phyloP scores from a whole-genome alignment of 2,113 vertebrate species.

The Zosterops borbonicus region DNA sequence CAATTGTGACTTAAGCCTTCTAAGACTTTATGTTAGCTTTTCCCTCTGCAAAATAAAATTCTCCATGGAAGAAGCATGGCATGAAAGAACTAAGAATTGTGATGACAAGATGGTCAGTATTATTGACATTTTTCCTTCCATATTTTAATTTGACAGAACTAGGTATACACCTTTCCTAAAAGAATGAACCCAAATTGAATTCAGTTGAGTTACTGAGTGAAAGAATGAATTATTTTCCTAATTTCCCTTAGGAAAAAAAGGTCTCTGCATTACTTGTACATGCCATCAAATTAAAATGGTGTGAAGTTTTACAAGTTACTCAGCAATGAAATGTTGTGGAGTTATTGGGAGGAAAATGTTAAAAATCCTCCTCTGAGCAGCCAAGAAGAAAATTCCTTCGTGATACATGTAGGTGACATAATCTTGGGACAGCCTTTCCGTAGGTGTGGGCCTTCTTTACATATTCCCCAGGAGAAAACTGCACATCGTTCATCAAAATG shows the following conservation, averaged over 20 bases:
- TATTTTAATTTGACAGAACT: conserved; percentile 23
- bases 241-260: conserved; percentile 50
- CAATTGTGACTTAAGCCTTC: not conserved
- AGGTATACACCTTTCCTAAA: conserved; percentile 5
- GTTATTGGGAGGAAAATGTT: not conserved
- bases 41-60: not conserved
- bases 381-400: not conserved
- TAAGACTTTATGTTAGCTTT: not conserved
- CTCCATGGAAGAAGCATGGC: not conserved
- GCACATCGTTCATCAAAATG: not conserved
- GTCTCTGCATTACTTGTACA: not conserved
- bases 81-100: not conserved
- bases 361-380: not conserved
- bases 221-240: conserved; percentile 50
- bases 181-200: conserved; percentile 24
- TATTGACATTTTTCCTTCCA: not conserved
- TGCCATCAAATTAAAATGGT: conserved; percentile 8
- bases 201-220: not conserved
- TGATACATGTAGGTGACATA: not conserved
- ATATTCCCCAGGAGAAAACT: not conserved
- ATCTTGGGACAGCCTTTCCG: not conserved
- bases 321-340: not conserved
- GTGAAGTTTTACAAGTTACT: not conserved
- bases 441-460: not conserved
- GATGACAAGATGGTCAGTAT: not conserved